A percentile compares a stretch with the other conserved stretches of the same genome.
phyloP scores from a whole-genome alignment of 2,888 invertebrate species.

The Gisinianus flammeolus region DNA sequence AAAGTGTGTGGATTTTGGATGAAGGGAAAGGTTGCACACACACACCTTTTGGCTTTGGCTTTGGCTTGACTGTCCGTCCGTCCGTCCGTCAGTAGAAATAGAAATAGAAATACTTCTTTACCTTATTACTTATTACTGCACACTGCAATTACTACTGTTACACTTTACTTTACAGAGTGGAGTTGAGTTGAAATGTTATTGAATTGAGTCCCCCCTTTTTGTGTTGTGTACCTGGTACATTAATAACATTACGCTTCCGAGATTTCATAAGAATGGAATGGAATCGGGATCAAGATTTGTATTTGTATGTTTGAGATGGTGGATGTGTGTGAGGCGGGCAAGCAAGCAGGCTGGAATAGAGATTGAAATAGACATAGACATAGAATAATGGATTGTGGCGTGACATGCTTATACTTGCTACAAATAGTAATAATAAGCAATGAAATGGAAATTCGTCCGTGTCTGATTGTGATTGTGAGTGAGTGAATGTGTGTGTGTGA shows the following conservation, averaged over 20 bases:
- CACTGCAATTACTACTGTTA: too few species aligned
- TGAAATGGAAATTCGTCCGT: constrained; percentile 21
- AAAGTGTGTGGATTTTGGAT: neutral
- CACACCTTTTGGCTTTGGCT: too few species aligned
- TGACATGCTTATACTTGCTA: neutral
- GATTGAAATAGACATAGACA: neutral
- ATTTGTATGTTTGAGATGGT: neutral
- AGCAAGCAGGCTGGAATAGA: neutral
- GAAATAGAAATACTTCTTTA: too few species aligned
- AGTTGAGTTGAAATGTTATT: too few species aligned
- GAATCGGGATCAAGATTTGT: neutral
- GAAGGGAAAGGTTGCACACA: neutral
- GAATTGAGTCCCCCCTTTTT: too few species aligned
- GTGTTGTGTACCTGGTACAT: too few species aligned
- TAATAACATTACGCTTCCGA: neutral
- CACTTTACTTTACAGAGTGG: too few species aligned
- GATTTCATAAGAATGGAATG: neutral
- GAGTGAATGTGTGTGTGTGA: neutral
- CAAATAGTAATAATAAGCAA: neutral
- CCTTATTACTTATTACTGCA: too few species aligned
- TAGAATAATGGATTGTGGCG: constrained; percentile 26
- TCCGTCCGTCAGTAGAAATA: too few species aligned
- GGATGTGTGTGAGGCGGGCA: neutral
- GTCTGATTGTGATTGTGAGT: neutral
- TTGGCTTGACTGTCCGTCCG: too few species aligned